These are phyloP conservation scores for Polietes domitor DNA, from an alignment of 2,888 invertebrate genomes.

Conservation along the genomic window DNA sequence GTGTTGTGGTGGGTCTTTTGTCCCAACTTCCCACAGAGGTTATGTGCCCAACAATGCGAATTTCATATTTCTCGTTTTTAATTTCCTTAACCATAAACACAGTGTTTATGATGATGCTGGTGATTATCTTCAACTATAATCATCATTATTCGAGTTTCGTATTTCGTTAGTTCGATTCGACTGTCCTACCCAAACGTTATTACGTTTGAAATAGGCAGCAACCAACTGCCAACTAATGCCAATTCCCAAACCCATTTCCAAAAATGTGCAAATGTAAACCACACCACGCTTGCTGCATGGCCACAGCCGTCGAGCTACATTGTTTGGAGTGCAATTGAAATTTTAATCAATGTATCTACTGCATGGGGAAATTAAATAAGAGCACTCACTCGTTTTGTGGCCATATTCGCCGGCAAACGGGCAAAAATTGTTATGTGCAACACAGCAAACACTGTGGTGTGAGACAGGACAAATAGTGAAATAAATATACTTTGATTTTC, in stretches of 20 bases:
- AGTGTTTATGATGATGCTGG: not conserved
- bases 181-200: not conserved
- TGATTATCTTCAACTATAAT: not conserved
- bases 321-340: slow-evolving; percentile 5
- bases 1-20: not conserved
- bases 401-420: not conserved
- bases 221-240: not conserved
- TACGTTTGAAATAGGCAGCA: not conserved
- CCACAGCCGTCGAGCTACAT: not conserved
- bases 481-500: too few relatives aligned
- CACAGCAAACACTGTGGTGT: not conserved
- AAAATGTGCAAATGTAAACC: not conserved
- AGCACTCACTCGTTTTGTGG: not conserved
- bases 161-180: not conserved
- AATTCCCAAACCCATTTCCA: slow-evolving; percentile 15
- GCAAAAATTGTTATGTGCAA: not conserved
- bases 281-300: not conserved
- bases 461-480: too few relatives aligned
- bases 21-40: not conserved
- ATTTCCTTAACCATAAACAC: slow-evolving; percentile 26
- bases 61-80: slow-evolving; percentile 22
- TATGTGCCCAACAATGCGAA: not conserved
- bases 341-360: not conserved
- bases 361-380: slow-evolving; percentile 23
- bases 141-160: not conserved